Conservation (phyloP, 2,113 vertebrate species). For the Ploceus nigricollis region DNA sequence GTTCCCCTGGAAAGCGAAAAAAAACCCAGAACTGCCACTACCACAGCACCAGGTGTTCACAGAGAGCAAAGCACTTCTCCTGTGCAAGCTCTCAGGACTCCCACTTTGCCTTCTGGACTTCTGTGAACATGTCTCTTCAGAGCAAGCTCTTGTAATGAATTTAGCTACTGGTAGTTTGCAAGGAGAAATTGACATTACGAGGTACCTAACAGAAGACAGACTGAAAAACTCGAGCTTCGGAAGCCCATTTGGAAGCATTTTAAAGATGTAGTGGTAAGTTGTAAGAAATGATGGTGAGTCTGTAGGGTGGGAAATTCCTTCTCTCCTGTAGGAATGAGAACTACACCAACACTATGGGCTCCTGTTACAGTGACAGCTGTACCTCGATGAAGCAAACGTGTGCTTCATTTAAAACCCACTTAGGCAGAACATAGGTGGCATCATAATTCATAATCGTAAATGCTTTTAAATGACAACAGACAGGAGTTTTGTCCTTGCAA, state of each 20-base stretch:
- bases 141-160: neutral
- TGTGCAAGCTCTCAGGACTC: neutral
- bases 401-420: neutral
- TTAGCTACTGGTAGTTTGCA: neutral
- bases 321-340: fast-evolving
- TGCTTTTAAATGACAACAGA: neutral
- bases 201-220: neutral
- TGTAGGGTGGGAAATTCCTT: neutral
- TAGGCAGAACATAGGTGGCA: neutral
- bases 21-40: neutral
- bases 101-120: neutral
- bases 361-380: neutral
- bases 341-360: neutral
- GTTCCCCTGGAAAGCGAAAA: neutral
- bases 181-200: neutral
- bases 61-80: neutral
- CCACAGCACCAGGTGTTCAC: fast-evolving
- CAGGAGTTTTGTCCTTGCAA: neutral
- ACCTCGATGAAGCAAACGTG: neutral
- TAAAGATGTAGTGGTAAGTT: neutral
- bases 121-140: neutral
- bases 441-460: neutral
- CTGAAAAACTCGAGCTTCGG: neutral
- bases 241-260: neutral
- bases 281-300: neutral